phyloP scores from a whole-genome alignment of 1,140 invertebrate species.

The Potamilus streckersoni region DNA sequence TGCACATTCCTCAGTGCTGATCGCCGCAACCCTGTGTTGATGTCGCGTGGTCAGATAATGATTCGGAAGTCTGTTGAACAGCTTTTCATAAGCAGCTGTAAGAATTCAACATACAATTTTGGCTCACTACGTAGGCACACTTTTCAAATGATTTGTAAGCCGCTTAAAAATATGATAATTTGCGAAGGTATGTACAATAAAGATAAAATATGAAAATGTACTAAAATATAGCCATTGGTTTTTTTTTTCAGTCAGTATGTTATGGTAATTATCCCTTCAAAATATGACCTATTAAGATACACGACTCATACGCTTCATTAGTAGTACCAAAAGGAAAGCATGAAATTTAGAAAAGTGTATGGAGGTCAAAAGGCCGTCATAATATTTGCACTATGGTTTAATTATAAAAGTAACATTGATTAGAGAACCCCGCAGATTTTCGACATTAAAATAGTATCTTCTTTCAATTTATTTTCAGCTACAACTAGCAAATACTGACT shows the following conservation, averaged over 20 bases:
- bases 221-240: not conserved
- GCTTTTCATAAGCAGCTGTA: conserved; percentile 52
- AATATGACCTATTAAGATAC: no score
- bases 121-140: not conserved
- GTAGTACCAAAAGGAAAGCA: no score
- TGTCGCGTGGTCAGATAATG: conserved; percentile 56
- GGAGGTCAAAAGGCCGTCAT: no score
- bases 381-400: no score
- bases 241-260: not conserved
- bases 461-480: not conserved
- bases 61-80: conserved; percentile 57
- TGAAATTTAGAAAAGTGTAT: no score
- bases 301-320: no score
- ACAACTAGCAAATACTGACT: not conserved
- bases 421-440: no score
- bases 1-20: conserved; percentile 59
- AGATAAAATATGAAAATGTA: not conserved
- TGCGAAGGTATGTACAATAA: not conserved
- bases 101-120: conserved; percentile 6
- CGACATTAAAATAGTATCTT: not conserved
- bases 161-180: not conserved
- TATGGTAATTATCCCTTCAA: not conserved
- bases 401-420: no score
- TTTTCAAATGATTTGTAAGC: not conserved
- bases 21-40: conserved; percentile 45